phyloP scores from a whole-genome alignment of 92 coral and sea anemone genomes.

The Phymanthus crucifer region DNA sequence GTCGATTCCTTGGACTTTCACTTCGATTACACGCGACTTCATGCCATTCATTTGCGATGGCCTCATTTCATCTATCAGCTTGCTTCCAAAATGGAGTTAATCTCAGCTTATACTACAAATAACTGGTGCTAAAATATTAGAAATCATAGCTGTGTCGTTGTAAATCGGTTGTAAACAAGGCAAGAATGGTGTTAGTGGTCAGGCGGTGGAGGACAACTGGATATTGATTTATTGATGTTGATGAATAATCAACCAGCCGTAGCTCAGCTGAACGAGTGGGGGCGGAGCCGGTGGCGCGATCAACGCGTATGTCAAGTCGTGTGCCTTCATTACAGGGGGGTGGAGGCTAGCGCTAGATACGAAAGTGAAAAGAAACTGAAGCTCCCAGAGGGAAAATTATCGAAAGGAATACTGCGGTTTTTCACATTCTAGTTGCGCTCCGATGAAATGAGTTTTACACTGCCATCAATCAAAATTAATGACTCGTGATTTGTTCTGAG shows the following conservation, averaged over 20 bases:
- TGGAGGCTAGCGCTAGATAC: not conserved
- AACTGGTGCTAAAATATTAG: not conserved
- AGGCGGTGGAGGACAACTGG: not conserved
- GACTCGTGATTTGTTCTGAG: too few relatives aligned
- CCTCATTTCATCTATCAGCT: not conserved
- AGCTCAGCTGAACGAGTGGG: not conserved
- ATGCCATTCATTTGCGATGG: constrained; percentile 8
- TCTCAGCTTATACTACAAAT: not conserved
- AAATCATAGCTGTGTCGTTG: not conserved
- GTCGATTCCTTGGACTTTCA: constrained; percentile 85
- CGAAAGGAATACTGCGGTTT: not conserved
- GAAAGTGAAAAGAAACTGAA: not conserved
- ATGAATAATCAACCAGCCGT: not conserved
- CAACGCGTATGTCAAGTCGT: not conserved
- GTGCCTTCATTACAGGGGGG: not conserved
- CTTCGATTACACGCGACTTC: constrained; percentile 45
- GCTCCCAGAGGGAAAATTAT: too few relatives aligned
- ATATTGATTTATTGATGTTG: not conserved
- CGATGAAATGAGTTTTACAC: too few relatives aligned
- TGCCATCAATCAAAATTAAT: too few relatives aligned
- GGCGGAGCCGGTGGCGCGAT: not conserved
- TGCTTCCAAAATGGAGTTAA: not conserved
- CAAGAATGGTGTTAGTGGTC: not conserved
- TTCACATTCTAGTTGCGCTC: too few relatives aligned
- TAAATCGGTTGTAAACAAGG: not conserved